Evolutionary conservation across 2,113 vertebrate genomes (phyloP).

Genomic region (Ceuthmochares aereus): DNA sequence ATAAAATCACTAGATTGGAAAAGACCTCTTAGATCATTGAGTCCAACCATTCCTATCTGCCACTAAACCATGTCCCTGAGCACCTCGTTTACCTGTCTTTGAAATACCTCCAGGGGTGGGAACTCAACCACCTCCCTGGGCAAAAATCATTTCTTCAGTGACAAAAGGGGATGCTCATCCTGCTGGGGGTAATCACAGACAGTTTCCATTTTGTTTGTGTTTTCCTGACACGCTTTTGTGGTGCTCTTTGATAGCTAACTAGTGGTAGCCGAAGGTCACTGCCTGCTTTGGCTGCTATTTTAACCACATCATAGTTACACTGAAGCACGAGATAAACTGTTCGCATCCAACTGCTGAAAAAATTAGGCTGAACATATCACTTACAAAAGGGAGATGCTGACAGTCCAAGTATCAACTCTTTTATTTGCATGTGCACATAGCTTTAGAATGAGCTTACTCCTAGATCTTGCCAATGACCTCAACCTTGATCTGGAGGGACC

Average conservation of each 20-base stretch:
- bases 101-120: too few relatives aligned
- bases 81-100: too few relatives aligned
- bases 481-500: slow-evolving; percentile 72
- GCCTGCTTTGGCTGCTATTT: slow-evolving; percentile 33
- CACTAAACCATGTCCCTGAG: too few relatives aligned
- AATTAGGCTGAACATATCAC: background rate
- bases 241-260: background rate
- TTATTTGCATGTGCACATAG: slow-evolving; percentile 34
- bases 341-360: background rate
- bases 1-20: too few relatives aligned
- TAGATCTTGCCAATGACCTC: slow-evolving; percentile 71
- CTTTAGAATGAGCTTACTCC: slow-evolving; percentile 63
- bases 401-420: slow-evolving; percentile 17
- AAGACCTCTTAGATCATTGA: too few relatives aligned
- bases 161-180: slow-evolving; percentile 56
- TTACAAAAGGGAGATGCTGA: background rate
- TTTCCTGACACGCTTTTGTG: background rate
- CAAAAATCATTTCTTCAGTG: slow-evolving; percentile 30
- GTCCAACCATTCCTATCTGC: too few relatives aligned
- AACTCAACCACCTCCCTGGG: too few relatives aligned
- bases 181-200: background rate
- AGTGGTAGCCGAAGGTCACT: slow-evolving; percentile 24
- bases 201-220: slow-evolving; percentile 42
- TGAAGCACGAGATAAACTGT: background rate
- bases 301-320: background rate